Evolutionary conservation across 2,113 vertebrate species (phyloP), one percentile per base, ranked within the genome.

Genomic region (Lasiurus cinereus): DNA sequence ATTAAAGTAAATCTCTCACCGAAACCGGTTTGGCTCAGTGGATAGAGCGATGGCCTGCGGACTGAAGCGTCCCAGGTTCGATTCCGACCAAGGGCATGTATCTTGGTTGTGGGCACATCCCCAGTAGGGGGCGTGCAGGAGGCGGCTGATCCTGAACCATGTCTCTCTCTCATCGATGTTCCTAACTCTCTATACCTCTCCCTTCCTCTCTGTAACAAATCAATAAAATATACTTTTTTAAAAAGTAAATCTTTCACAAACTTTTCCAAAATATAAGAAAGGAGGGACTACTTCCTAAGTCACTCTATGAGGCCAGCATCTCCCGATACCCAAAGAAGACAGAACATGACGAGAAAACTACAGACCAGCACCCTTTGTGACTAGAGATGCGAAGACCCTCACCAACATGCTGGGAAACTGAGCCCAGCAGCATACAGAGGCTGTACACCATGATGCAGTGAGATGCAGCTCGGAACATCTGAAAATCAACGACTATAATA

Each of bases 371-470:
- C 64, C 36, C 10, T 80, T n/a, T 59, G 31, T 27, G 67, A 31
- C 14, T 6, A 50, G 0, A 73, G 39, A 73, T 4, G 67, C 52
- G 29, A 48, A 90, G n/a, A 1, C 2, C 6, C 21, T 46, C 77
- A 6, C 8, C 29, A 3, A 2, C 56, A 7, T 19, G 21, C 77
- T 0, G 5, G 39, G 31, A 48, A 33, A 10, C 16, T 5, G 31
- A 50, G 27, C 27, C 21, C 52, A 27, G 78, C 43, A 73, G 48
- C 39, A 1, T 4, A 2, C 2, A 62, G 46, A 21, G 78, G 21
- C 5, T 11, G 11, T 0, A 22, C 31, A 15, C 67, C 31, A 0
- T 16, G 39, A 15, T 22, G 0, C 4, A 13, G 67, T 1, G 52
- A 36, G 54, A 21, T 3, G 1, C 1, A 3, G 39, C 39, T 39